These are phyloP conservation scores for Acanthosepion esculentum DNA, from an alignment of 2,888 invertebrate genomes.

Conservation along the genomic window DNA sequence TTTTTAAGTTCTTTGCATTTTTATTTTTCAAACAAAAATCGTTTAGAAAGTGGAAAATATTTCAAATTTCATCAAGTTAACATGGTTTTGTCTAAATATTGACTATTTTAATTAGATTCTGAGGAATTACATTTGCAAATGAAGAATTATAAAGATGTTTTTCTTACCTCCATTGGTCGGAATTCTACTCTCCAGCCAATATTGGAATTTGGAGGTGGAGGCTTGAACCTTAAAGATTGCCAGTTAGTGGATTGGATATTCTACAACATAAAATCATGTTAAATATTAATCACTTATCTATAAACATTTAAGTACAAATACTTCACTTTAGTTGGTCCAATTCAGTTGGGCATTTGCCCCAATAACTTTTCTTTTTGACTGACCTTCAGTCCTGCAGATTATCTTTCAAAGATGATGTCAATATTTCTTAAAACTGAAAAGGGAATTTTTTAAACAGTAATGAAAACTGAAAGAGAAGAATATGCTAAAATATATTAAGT, in stretches of 20 bases:
- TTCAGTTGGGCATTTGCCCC: not conserved
- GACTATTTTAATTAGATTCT: too few species aligned
- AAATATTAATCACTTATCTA: not conserved
- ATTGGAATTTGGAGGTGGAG: conserved; percentile 90
- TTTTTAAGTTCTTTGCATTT: too few species aligned
- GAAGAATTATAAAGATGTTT: not conserved
- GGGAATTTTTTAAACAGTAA: not conserved
- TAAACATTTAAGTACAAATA: not conserved
- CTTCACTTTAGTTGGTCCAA: not conserved
- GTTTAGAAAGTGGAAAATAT: too few species aligned
- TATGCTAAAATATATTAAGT: too few species aligned
- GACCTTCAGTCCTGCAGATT: not conserved
- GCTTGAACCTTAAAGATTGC: conserved; percentile 98
- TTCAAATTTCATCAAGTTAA: too few species aligned
- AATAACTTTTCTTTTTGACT: not conserved
- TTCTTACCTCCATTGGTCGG: conserved; percentile 84
- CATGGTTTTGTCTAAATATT: too few species aligned
- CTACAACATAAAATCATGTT: conserved; percentile 75
- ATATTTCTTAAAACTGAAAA: not conserved
- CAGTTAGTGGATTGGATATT: conserved; percentile 99
- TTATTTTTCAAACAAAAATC: too few species aligned
- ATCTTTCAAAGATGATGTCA: not conserved
- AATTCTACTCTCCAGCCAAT: conserved; percentile 99
- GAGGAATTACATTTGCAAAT: not conserved
- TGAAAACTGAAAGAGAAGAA: not conserved